A percentile compares a stretch with the other conserved stretches of the same genome.
Conservation (phyloP, 2,113 vertebrate genomes). For the Daubentonia madagascariensis region DNA sequence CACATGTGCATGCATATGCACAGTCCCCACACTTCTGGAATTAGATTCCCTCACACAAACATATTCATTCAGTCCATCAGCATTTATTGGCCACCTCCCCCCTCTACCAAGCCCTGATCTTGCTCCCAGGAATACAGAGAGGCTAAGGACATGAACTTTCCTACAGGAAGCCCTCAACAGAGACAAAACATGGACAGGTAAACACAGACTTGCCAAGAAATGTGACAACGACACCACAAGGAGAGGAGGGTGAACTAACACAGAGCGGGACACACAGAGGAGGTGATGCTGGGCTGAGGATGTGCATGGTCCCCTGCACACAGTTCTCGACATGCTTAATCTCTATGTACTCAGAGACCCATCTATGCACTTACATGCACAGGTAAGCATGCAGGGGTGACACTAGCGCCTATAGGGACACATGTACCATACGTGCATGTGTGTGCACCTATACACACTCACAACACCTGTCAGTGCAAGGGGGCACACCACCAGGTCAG, state of each 20-base stretch:
- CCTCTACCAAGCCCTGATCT: background rate
- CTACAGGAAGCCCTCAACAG: background rate
- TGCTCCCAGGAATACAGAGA: background rate
- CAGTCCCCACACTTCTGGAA: background rate
- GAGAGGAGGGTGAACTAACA: background rate
- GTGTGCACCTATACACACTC: accelerated
- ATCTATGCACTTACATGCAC: accelerated
- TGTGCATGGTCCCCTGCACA: accelerated
- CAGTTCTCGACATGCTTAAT: accelerated
- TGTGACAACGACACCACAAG: accelerated
- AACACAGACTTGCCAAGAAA: background rate
- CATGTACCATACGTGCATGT: accelerated
- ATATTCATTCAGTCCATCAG: background rate
- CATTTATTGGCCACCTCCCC: background rate
- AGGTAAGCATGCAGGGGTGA: background rate
- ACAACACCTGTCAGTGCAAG: background rate
- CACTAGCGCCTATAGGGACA: accelerated
- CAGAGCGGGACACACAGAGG: accelerated
- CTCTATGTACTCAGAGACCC: background rate
- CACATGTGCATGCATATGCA: accelerated
- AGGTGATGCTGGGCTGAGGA: background rate
- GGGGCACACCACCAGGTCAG: background rate
- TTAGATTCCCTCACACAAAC: background rate
- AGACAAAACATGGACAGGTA: background rate
- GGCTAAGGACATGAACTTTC: background rate